Evolutionary conservation across 2,113 vertebrate species (phyloP), one percentile per base, ranked within the genome.

Genomic region (Anas platyrhynchos): DNA sequence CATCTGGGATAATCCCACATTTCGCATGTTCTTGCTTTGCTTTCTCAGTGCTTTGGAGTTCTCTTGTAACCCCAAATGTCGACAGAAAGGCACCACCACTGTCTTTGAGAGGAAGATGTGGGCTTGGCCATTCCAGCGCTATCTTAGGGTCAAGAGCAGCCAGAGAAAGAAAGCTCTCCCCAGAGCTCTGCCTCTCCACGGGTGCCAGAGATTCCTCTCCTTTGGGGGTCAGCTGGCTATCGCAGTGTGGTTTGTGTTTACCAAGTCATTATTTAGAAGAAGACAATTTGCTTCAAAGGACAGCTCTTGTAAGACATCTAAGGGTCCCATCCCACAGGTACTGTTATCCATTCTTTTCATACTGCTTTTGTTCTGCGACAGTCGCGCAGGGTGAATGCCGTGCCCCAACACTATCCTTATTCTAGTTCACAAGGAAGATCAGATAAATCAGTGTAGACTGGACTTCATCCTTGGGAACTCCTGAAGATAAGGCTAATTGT

Each of bases 401-500:
- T 86, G 46, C 26, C 48, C 15, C 27, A 9, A 58, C 6, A 2
- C 17, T 74, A 11, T 89, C 43, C 65, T 72, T 77, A 23, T 54
- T 84, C 76, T 72, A 69, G 36, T 58, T 94, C 67, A 67, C 67
- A 84, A 38, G 73, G 81, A 89, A 79, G 77, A 95, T 94, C 91
- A 91, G 85, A 93, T 95, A 96, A 93, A 83, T 90, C 89, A 94
- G 52, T 31, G 41, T 48, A 94, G 74, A 83, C 83, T 75, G 81
- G 82, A 78, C 69, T 81, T 94, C 73, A 87, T 96, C 90, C 88
- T 75, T 89, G 72, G 74, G 68, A 95, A 68, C 43, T 81, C 77
- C 94, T 80, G 91, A 89, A 96, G 92, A 95, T 96, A 96, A 96
- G 73, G 63, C 34, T 93, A 96, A 94, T 91, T 94, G 86, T 67